Evolutionary conservation across 1,140 invertebrate genomes (phyloP).

Genomic region (Rhopalosiphum padi): DNA sequence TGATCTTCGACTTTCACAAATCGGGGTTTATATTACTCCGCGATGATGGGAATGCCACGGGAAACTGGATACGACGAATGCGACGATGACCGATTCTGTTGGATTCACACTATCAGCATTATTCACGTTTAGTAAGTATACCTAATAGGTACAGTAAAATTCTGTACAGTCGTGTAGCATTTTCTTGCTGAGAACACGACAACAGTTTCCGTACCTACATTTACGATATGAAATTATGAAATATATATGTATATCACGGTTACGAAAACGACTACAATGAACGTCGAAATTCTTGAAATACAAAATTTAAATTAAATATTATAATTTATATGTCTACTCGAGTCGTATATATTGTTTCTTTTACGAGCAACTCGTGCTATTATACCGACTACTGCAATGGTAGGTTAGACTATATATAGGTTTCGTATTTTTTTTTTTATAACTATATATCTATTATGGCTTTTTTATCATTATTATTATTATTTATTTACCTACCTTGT

Average conservation of each 20-base stretch:
- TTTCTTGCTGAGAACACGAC: background rate
- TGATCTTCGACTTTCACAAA: background rate
- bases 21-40: background rate
- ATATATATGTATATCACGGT: background rate
- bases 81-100: background rate
- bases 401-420: background rate
- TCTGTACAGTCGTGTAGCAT: background rate
- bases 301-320: background rate
- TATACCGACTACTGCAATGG: background rate
- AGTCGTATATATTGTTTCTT: background rate
- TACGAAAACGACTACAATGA: background rate
- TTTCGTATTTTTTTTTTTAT: background rate
- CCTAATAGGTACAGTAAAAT: background rate
- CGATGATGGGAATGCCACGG: too few species aligned
- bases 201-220: background rate
- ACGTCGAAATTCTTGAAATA: background rate
- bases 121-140: background rate
- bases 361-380: background rate
- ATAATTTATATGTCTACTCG: background rate
- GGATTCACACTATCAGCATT: background rate
- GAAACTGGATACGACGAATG: slow-evolving; percentile 19
- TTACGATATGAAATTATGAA: background rate
- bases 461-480: background rate
- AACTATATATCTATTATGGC: background rate
- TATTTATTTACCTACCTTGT: slow-evolving; percentile 7